Evolutionary conservation across 1,140 invertebrate genomes (phyloP).

Genomic region (Heliconius congener): DNA sequence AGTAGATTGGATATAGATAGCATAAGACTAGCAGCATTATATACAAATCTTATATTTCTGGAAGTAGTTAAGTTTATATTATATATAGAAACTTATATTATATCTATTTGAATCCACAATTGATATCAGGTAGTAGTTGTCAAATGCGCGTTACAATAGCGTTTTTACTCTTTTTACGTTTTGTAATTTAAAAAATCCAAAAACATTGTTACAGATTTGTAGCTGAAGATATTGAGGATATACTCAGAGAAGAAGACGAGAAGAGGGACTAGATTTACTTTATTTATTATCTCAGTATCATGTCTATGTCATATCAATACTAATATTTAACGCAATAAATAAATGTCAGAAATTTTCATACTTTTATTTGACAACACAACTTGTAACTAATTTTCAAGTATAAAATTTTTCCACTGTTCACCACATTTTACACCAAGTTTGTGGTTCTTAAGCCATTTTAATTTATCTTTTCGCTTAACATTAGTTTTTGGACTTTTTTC

Average conservation of each 20-base stretch:
- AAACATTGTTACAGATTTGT: slow-evolving; percentile 61
- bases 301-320: not conserved
- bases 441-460: slow-evolving; percentile 55
- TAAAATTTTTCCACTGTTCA: slow-evolving; percentile 53
- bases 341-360: slow-evolving; percentile 13
- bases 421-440: slow-evolving; percentile 52
- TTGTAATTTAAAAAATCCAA: not conserved
- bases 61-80: too few species aligned
- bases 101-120: too few species aligned
- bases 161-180: not conserved
- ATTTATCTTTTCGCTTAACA: slow-evolving; percentile 35
- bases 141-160: too few species aligned
- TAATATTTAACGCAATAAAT: slow-evolving; percentile 16
- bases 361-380: slow-evolving; percentile 42
- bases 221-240: slow-evolving; percentile 58
- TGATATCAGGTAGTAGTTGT: too few species aligned
- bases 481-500: not conserved
- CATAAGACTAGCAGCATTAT: too few species aligned
- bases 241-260: slow-evolving; percentile 34
- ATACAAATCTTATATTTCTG: too few species aligned
- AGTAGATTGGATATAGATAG: too few species aligned
- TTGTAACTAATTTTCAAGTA: slow-evolving; percentile 48
- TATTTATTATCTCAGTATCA: not conserved
- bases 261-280: slow-evolving; percentile 34
- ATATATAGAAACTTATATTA: too few species aligned